phyloP scores from a whole-genome alignment of 2,113 vertebrate species.

The Cercopithecus mona region DNA sequence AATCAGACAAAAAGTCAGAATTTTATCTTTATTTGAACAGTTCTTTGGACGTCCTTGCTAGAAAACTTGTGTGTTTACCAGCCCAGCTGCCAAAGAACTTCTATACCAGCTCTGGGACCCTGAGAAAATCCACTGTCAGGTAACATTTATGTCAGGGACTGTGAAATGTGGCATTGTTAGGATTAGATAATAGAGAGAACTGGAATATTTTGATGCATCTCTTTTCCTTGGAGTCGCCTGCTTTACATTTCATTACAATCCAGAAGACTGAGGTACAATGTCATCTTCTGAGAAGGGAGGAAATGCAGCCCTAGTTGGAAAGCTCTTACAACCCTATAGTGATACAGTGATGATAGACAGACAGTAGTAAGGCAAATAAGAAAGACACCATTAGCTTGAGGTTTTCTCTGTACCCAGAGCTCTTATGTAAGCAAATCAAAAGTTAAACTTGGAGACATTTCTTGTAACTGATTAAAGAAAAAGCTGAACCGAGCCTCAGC shows the following conservation, averaged over 20 bases:
- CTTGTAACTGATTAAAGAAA: not conserved
- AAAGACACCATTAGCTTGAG: not conserved
- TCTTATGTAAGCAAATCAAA: not conserved
- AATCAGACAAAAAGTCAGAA: not conserved
- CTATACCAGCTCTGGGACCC: not conserved
- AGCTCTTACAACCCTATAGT: not conserved
- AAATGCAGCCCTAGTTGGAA: not conserved
- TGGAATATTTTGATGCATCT: not conserved
- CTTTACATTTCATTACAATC: not conserved
- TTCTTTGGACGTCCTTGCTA: not conserved
- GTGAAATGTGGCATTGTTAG: not conserved
- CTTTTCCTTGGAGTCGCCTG: not conserved
- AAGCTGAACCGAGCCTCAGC: not conserved
- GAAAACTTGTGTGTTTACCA: not conserved
- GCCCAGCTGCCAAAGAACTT: not conserved
- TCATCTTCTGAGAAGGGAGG: not conserved
- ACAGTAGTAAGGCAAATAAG: not conserved
- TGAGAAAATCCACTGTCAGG: not conserved
- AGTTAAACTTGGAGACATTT: not conserved
- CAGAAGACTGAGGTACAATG: not conserved
- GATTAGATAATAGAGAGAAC: not conserved
- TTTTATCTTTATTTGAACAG: not conserved
- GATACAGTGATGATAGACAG: not conserved
- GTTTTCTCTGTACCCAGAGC: not conserved
- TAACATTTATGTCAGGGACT: fast-evolving